A percentile compares a stretch with the other conserved stretches of the same genome.
These are phyloP conservation scores for Merluccius polli DNA, from an alignment of 2,797 vertebrate species.

Conservation along the genomic window DNA sequence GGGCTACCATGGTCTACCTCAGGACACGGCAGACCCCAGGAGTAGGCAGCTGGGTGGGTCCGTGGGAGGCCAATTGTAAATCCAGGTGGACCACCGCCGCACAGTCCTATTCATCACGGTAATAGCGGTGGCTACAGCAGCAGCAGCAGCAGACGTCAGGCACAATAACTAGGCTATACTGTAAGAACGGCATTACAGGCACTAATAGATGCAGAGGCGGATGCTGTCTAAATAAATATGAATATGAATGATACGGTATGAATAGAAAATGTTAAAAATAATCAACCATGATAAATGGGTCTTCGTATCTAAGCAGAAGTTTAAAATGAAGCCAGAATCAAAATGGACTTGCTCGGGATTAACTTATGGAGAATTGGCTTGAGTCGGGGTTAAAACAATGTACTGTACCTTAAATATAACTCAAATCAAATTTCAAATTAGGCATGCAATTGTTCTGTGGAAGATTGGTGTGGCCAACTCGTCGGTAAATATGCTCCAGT, in stretches of 20 bases:
- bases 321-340: background rate
- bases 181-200: background rate
- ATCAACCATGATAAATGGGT: slow-evolving; percentile 8
- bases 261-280: background rate
- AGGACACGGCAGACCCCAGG: background rate
- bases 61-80: background rate
- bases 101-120: background rate
- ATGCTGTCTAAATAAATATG: background rate
- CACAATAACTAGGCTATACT: background rate
- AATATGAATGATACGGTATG: background rate
- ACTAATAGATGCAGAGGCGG: background rate
- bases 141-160: background rate
- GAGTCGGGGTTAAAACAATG: slow-evolving; percentile 7
- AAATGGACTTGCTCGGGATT: background rate
- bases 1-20: background rate
- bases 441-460: slow-evolving; percentile 54
- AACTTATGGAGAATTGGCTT: background rate
- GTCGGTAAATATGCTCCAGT: slow-evolving; percentile 63
- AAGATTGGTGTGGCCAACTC: slow-evolving; percentile 40
- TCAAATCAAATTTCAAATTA: slow-evolving; percentile 41
- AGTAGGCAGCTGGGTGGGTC: background rate
- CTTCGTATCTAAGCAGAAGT: slow-evolving; percentile 32
- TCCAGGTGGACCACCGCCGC: background rate
- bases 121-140: background rate
- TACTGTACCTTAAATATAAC: slow-evolving; percentile 32